Evolutionary conservation across 2,888 invertebrate genomes (phyloP), one percentile per base, ranked within the genome.

Genomic region (Argynnis bischoffii): DNA sequence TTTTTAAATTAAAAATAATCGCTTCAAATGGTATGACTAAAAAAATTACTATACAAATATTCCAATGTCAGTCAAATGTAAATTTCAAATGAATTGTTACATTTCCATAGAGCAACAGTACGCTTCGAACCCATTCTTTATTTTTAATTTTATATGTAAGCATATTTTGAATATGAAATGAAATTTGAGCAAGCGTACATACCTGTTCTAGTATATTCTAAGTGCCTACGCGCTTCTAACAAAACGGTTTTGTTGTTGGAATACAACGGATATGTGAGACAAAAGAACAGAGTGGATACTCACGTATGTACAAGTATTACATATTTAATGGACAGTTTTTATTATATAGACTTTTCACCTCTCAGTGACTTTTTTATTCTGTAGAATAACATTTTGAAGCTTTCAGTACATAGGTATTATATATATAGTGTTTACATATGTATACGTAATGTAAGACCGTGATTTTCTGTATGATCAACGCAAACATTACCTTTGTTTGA

Each of bases 81-180:
- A 47, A 26, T 57, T 47, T n/a, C 4, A 4, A 56, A 79, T 79
- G 76, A 79, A 80, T 81, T 79, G 78, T 79, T 78, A 77, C 78
- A 83, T 81, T 81, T 81, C 80, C 81, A 84, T 86, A 81, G 79
- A 78, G 73, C 72, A 77, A 41, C 35, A 78, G 75, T 59, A 67
- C 56, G 55, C 64, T 72, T 66, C 55, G 66, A 66, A 66, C 35
- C 35, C 35, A 41, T 41, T 41, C 60, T 65, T 63, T 71, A 63
- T 64, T 56, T 65, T 72, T 26, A 41, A 82, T 85, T 84, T 78
- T 77, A 85, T 82, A 85, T 78, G 76, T 83, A 81, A 79, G 80
- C 79, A 80, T 81, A 87, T 87, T 85, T 87, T 82, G 85, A 86
- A 86, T 89, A 86, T 83, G 80, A 81, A 87, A 88, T 83, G 82